Evolutionary conservation across 2,888 invertebrate species (phyloP).

Genomic region (Scaptomyza cyrtandrae): DNA sequence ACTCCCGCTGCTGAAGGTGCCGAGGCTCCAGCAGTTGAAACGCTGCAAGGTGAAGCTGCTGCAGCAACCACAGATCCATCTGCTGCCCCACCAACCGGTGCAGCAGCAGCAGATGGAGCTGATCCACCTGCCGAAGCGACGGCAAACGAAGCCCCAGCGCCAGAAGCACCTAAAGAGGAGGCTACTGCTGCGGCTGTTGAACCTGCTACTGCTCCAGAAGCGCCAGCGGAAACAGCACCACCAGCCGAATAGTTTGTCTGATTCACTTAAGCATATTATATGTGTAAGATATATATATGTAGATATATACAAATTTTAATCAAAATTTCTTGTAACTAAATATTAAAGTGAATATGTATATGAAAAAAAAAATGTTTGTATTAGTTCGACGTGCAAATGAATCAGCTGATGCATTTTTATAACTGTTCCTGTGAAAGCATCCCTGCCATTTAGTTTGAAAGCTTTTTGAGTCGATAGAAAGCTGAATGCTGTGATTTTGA

Average conservation of each 20-base stretch:
- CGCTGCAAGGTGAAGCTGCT: background rate
- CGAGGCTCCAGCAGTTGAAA: constrained; percentile 5
- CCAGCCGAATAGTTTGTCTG: constrained; percentile 1
- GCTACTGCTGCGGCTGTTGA: background rate
- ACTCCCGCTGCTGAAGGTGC: constrained; percentile 4
- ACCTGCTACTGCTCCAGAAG: constrained; percentile 4
- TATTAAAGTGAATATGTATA: background rate
- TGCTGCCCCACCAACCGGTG: background rate
- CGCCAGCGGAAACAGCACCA: constrained; percentile 4
- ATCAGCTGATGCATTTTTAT: background rate
- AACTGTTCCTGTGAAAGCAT: background rate
- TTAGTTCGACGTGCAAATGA: too few species aligned
- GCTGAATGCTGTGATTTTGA: background rate
- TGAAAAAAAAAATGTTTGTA: too few species aligned
- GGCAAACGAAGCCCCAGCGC: constrained; percentile 1
- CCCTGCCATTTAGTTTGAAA: background rate
- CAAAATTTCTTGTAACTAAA: background rate
- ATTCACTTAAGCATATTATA: background rate
- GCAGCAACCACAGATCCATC: constrained; percentile 10
- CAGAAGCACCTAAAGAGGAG: constrained; percentile 9
- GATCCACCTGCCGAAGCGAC: background rate
- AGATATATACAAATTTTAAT: background rate
- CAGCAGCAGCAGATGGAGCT: constrained; percentile 15
- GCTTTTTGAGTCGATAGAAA: background rate
- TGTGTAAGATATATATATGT: background rate